A percentile compares a stretch with the other conserved stretches of the same genome.
Conservation (phyloP, 2,113 vertebrate genomes). For the Cebidichthys violaceus region DNA sequence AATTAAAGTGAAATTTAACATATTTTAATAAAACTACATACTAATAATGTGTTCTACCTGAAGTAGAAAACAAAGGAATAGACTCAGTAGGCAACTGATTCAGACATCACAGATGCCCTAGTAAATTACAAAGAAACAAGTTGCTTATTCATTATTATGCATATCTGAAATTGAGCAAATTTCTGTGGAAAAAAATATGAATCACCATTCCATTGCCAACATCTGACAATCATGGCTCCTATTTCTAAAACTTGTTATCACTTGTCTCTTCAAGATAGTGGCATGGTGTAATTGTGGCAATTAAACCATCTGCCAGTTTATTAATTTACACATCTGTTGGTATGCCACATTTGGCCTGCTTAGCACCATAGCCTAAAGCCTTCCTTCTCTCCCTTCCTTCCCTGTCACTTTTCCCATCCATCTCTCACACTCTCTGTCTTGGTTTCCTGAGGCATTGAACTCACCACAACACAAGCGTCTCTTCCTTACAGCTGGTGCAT, state of each 20-base stretch:
- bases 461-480: conserved; percentile 2
- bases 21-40: neutral
- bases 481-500: conserved; percentile 19
- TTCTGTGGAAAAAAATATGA: neutral
- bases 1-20: neutral
- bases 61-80: neutral
- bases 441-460: conserved; percentile 26
- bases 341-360: conserved; percentile 23
- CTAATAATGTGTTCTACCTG: neutral
- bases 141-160: neutral
- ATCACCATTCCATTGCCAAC: neutral
- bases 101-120: neutral
- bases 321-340: conserved; percentile 23
- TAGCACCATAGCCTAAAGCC: conserved; percentile 35
- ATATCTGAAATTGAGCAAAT: neutral
- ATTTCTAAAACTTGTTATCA: neutral
- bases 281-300: neutral
- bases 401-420: conserved; percentile 3
- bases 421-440: neutral
- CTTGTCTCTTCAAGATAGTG: neutral
- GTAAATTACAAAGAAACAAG: neutral
- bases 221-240: neutral
- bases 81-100: neutral
- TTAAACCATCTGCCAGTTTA: neutral
- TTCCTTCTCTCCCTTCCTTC: conserved; percentile 5